Evolutionary conservation across 2,888 invertebrate genomes (phyloP), one percentile per base, ranked within the genome.

Genomic region (Acronicta leporina): DNA sequence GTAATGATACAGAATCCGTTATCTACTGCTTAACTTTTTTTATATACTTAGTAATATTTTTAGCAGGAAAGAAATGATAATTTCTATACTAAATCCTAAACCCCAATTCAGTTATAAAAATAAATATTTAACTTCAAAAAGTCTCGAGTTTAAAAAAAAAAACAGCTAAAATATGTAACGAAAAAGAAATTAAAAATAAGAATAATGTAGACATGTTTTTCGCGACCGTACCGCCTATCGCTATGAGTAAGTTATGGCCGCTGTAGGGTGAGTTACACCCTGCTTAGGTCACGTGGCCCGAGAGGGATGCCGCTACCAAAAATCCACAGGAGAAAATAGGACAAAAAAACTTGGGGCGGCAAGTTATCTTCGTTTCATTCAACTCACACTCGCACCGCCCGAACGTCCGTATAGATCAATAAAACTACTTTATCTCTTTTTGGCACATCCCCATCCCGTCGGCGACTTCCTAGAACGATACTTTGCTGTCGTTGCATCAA

Each of bases 401-500:
- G 92, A 92, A 93, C 91, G 94, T 94, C 94, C 93, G 94, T 94
- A 92, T 94, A 94, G 95, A 95, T 95, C 95, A 95, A 95, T 95
- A 95, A 95, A 95, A 95, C 94, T 94, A 94, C 94, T 95, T 95
- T 95, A 95, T 95, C 94, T 95, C 94, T 94, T 95, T 95, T 95
- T 94, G 95, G 95, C 95, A 94, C 94, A 94, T 94, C 92, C 94
- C 92, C 91, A 90, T 92, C 89, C 90, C 90, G 90, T 89, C 88
- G 88, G 83, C 87, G 88, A 90, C 91, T 94, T 94, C 92, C 92
- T 91, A 88, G 89, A 92, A 92, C 85, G 90, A 90, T 88, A 89
- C 91, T 85, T 81, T 81, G 79, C 78, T 73, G 77, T 73, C 73
- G 74, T 78, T 84, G 80, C 81, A 84, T 82, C 86, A 85, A 85